phyloP scores from a whole-genome alignment of 2,888 invertebrate species.

The Campoletis raptor region DNA sequence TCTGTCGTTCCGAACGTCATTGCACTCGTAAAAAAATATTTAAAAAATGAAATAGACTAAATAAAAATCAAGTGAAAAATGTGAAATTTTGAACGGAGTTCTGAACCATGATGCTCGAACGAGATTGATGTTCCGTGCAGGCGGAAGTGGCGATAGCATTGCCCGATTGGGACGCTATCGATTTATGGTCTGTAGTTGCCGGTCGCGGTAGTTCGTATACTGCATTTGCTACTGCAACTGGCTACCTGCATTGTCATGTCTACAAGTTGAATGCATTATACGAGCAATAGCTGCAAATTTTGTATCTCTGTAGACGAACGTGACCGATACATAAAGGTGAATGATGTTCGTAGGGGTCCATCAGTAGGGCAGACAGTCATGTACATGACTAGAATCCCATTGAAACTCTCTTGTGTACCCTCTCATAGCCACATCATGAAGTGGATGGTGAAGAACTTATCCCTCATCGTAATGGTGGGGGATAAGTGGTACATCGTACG shows the following conservation, averaged over 20 bases:
- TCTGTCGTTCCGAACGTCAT: too few species aligned
- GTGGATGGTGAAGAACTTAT: conserved; percentile 29
- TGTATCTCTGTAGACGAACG: conserved; percentile 22
- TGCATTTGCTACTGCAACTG: conserved; percentile 15
- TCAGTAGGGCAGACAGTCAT: conserved; percentile 27
- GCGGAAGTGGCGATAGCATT: conserved; percentile 21
- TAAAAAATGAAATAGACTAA: background rate
- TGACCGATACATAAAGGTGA: conserved; percentile 17
- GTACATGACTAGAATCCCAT: conserved; percentile 19
- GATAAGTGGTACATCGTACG: conserved; percentile 65
- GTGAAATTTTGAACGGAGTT: background rate
- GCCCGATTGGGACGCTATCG: conserved; percentile 48
- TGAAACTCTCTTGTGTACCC: background rate
- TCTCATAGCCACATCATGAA: conserved; percentile 25
- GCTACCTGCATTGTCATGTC: conserved; percentile 38
- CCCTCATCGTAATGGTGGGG: conserved; percentile 1
- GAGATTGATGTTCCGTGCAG: background rate
- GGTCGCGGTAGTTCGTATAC: conserved; percentile 17
- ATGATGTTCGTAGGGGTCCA: conserved; percentile 4
- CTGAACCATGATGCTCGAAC: background rate
- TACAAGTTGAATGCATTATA: conserved; percentile 28
- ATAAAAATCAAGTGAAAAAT: background rate
- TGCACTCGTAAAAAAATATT: background rate
- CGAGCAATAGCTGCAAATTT: conserved; percentile 43
- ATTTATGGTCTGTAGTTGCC: conserved; percentile 35